These are phyloP conservation scores for Ariolimax columbianus DNA, from an alignment of 2,888 invertebrate species.

Conservation along the genomic window DNA sequence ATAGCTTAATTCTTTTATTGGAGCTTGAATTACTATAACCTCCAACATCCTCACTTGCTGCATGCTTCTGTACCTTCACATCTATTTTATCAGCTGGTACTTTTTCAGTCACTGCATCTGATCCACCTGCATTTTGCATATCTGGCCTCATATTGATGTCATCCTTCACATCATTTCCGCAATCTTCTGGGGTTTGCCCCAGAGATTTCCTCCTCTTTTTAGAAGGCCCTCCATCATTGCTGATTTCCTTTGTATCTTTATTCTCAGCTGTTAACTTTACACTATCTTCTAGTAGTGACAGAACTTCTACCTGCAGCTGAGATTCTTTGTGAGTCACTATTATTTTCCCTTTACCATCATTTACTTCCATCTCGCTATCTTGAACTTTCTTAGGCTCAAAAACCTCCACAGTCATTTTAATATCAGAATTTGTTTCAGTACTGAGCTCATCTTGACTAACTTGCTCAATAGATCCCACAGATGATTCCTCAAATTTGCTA, in stretches of 20 bases:
- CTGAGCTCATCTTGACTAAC: conserved; percentile 39
- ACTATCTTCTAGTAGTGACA: conserved; percentile 42
- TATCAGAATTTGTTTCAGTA: conserved; percentile 32
- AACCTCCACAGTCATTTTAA: conserved; percentile 26
- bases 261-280: conserved; percentile 36
- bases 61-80: conserved; percentile 13
- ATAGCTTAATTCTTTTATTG: background rate
- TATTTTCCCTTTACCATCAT: background rate
- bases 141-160: background rate
- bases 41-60: conserved; percentile 22
- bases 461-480: conserved; percentile 48
- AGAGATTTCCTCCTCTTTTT: conserved; percentile 30
- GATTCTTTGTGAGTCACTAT: conserved; percentile 17
- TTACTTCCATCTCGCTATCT: background rate
- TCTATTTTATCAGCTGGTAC: background rate
- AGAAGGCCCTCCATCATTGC: conserved; percentile 47
- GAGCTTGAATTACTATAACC: background rate
- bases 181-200: conserved; percentile 9
- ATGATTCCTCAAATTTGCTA: conserved; percentile 51
- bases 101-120: conserved; percentile 1
- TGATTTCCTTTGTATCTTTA: conserved; percentile 51
- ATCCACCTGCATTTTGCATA: background rate
- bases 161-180: background rate
- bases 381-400: background rate
- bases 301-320: conserved; percentile 39